phyloP scores from a whole-genome alignment of 2,797 vertebrate genomes.

The Coilia nasus region DNA sequence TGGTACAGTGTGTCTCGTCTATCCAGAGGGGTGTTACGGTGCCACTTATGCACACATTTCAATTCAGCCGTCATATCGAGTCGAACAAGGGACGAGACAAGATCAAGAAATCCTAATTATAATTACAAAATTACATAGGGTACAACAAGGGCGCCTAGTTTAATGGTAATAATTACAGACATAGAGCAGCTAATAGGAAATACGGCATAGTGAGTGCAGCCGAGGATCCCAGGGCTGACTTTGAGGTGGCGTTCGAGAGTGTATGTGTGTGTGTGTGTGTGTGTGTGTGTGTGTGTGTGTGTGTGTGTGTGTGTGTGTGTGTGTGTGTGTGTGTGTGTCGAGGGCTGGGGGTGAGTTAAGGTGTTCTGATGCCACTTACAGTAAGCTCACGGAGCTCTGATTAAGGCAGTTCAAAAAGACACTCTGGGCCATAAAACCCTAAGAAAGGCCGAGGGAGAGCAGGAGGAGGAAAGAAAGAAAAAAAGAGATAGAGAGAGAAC shows the following conservation, averaged over 20 bases:
- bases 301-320: no score
- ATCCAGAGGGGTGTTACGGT: constrained; percentile 60
- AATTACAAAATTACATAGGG: constrained; percentile 73
- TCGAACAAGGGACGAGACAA: constrained; percentile 68
- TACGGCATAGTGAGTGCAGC: constrained; percentile 57
- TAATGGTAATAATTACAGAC: constrained; percentile 71
- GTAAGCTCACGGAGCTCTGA: constrained; percentile 53
- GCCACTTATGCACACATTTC: constrained; percentile 68
- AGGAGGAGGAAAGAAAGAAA: constrained; percentile 31
- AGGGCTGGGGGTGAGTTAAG: not conserved
- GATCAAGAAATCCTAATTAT: constrained; percentile 74
- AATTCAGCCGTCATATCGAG: constrained; percentile 67
- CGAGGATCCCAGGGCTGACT: constrained; percentile 39
- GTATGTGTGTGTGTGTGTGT: constrained; percentile 29
- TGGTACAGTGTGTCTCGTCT: constrained; percentile 52
- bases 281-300: constrained; percentile 24
- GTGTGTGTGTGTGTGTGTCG: no score
- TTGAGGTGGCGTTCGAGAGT: not conserved
- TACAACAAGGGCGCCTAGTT: constrained; percentile 64
- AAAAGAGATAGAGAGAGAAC: not conserved
- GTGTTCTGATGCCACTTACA: constrained; percentile 50
- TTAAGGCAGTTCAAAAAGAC: constrained; percentile 58
- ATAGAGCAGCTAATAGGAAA: constrained; percentile 65
- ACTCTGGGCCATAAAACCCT: constrained; percentile 25
- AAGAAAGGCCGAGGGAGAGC: not conserved